These are phyloP conservation scores for Drosophila pseudotakahashii DNA, from an alignment of 2,888 invertebrate genomes.

Conservation along the genomic window DNA sequence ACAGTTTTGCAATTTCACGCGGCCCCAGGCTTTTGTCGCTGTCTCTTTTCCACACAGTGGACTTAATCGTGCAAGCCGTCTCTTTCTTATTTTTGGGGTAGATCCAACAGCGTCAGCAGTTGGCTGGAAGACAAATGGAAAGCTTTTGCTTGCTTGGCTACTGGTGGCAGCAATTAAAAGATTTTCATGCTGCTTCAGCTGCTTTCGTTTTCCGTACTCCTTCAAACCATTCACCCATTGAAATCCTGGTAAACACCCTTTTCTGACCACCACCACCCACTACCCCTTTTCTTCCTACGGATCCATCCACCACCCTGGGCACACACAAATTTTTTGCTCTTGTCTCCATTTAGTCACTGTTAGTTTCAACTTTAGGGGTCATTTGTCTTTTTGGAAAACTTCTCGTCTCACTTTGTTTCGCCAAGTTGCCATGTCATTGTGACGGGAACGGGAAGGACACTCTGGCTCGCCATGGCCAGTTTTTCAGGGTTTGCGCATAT, in stretches of 20 bases:
- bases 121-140: slow-evolving; percentile 78
- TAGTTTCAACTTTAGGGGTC: slow-evolving; percentile 75
- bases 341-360: slow-evolving; percentile 74
- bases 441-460: slow-evolving; percentile 37
- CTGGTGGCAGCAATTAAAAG: slow-evolving; percentile 81
- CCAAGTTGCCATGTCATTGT: slow-evolving; percentile 72
- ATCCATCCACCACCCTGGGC: slow-evolving; percentile 9
- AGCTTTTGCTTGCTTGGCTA: slow-evolving; percentile 73
- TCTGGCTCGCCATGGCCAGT: slow-evolving; percentile 7
- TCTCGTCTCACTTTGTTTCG: slow-evolving; percentile 72
- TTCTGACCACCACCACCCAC: too few relatives aligned
- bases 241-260: slow-evolving; percentile 1
- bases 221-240: slow-evolving; percentile 7
- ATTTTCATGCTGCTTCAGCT: slow-evolving; percentile 68
- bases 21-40: slow-evolving; percentile 49
- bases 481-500: slow-evolving; percentile 24
- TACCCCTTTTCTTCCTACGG: background rate
- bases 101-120: slow-evolving; percentile 51
- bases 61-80: slow-evolving; percentile 26
- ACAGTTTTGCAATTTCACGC: slow-evolving; percentile 81
- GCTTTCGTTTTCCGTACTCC: slow-evolving; percentile 37
- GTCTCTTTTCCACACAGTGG: slow-evolving; percentile 5
- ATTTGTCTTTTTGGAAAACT: slow-evolving; percentile 77
- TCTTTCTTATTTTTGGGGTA: slow-evolving; percentile 1
- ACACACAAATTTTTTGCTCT: slow-evolving; percentile 46